A percentile compares a stretch with the other conserved stretches of the same genome.
Conservation (phyloP, 2,797 vertebrate genomes). For the Intellagama lesueurii region DNA sequence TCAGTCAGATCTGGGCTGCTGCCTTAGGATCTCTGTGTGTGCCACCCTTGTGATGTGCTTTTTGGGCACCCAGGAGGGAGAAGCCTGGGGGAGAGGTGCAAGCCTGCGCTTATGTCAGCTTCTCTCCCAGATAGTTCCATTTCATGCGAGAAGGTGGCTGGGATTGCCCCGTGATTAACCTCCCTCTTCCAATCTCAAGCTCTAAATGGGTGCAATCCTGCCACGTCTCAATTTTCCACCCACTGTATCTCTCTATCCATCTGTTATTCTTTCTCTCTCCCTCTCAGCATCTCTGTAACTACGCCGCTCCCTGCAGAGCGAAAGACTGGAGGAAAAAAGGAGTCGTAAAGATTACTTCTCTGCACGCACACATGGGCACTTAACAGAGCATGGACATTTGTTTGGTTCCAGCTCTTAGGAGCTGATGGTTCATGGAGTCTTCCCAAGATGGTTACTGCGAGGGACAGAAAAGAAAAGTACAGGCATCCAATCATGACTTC, state of each 20-base stretch:
- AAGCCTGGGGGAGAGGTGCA: too few relatives aligned
- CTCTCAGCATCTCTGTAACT: neutral
- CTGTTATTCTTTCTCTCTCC: neutral
- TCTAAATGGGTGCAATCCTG: too few relatives aligned
- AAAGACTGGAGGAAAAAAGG: neutral
- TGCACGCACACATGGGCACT: neutral
- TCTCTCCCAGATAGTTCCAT: too few relatives aligned
- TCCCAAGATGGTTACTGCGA: neutral
- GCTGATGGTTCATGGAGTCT: neutral
- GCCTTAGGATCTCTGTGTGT: too few relatives aligned
- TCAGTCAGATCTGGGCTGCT: too few relatives aligned
- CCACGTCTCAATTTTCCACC: neutral
- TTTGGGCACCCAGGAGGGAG: too few relatives aligned
- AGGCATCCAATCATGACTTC: neutral
- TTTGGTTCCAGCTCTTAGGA: neutral
- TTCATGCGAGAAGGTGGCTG: too few relatives aligned
- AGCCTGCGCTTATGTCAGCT: too few relatives aligned
- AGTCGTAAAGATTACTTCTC: neutral
- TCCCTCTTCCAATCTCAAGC: too few relatives aligned
- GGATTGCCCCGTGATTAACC: too few relatives aligned
- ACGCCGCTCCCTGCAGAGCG: neutral
- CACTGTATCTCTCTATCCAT: neutral
- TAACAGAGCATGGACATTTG: neutral
- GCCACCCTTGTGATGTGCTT: too few relatives aligned
- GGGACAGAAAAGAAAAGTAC: too few relatives aligned